phyloP scores from a whole-genome alignment of 2,797 vertebrate genomes.

The Caiman crocodilus region DNA sequence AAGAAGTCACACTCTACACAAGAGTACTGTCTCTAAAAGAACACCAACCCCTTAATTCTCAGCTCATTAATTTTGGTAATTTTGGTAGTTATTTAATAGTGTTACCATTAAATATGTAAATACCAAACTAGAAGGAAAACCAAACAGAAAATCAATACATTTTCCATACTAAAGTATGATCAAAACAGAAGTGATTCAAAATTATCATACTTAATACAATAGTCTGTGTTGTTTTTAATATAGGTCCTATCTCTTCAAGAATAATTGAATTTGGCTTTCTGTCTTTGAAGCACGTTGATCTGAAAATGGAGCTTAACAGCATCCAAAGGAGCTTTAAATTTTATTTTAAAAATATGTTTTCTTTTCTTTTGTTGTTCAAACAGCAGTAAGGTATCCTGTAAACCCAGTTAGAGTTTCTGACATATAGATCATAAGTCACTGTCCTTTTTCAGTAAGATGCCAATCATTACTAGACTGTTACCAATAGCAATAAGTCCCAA shows the following conservation, averaged over 20 bases:
- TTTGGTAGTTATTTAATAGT: too few species aligned
- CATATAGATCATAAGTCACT: conserved; percentile 23
- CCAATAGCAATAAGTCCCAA: background rate
- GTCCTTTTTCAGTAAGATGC: background rate
- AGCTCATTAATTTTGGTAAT: background rate
- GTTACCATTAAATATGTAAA: background rate
- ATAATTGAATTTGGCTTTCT: background rate
- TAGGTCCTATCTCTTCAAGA: background rate
- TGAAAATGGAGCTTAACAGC: background rate
- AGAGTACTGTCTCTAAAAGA: background rate
- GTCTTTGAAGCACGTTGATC: background rate
- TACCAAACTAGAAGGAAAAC: background rate
- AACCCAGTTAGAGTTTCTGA: conserved; percentile 21
- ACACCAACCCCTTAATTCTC: background rate
- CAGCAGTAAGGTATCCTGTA: background rate
- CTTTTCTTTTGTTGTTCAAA: background rate
- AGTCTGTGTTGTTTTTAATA: background rate
- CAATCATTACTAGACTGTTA: conserved; percentile 2
- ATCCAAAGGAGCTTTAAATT: background rate
- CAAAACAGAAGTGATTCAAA: background rate
- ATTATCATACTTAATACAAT: background rate
- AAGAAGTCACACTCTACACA: background rate
- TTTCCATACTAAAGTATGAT: background rate
- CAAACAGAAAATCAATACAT: background rate
- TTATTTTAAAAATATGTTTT: background rate